Evolutionary conservation across 2,888 invertebrate genomes (phyloP).

Genomic region (Calliopum simillimum): DNA sequence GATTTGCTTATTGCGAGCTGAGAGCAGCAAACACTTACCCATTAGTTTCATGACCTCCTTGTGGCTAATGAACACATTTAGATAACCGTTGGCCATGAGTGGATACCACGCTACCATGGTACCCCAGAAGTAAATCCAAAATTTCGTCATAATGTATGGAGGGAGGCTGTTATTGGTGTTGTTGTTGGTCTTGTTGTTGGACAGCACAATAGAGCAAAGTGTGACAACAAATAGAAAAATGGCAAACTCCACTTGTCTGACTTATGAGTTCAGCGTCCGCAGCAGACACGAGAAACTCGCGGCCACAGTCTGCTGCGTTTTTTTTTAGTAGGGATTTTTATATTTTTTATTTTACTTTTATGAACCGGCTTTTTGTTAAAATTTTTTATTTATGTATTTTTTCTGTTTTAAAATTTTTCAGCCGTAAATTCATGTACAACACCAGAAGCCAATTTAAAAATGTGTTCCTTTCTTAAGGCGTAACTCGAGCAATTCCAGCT

Average conservation of each 20-base stretch:
- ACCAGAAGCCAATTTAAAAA: conserved; percentile 23
- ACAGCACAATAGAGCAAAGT: conserved; percentile 10
- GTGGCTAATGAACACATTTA: conserved; percentile 84
- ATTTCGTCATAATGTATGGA: conserved; percentile 48
- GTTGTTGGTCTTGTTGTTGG: too few species aligned
- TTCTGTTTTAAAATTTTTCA: background rate
- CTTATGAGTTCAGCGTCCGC: background rate
- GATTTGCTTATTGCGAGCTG: background rate
- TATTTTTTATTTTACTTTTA: background rate
- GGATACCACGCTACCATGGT: conserved; percentile 58
- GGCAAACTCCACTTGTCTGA: background rate
- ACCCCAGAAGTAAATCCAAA: conserved; percentile 56
- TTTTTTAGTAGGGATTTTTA: background rate
- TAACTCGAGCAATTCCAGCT: conserved; percentile 8
- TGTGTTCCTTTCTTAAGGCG: background rate
- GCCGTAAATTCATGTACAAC: too few species aligned
- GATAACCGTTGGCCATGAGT: conserved; percentile 74
- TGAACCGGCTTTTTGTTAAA: too few species aligned
- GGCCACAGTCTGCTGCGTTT: background rate
- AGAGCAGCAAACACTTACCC: conserved; percentile 71
- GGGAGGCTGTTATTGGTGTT: background rate
- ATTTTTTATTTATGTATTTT: background rate
- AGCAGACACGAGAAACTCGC: background rate
- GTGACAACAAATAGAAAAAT: conserved; percentile 2
- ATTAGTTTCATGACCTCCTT: conserved; percentile 83